These are phyloP conservation scores for Okapia johnstoni DNA, from an alignment of 2,113 vertebrate species.

Conservation along the genomic window DNA sequence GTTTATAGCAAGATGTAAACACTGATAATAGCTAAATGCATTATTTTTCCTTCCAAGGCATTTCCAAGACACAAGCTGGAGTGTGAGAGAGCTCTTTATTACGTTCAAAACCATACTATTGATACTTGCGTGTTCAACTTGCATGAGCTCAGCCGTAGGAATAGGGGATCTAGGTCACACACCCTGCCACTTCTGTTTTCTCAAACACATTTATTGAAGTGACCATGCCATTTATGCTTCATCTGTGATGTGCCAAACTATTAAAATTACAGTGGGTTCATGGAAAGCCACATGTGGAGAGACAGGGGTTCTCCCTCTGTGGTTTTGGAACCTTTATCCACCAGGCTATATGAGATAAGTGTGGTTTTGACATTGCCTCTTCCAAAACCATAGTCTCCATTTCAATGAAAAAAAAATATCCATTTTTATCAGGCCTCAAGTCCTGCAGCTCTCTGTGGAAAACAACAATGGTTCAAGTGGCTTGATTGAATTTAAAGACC, in stretches of 20 bases:
- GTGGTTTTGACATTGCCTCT: slow-evolving; percentile 34
- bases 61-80: slow-evolving; percentile 13
- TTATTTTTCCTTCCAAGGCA: background rate
- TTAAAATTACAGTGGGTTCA: slow-evolving; percentile 13
- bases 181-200: background rate
- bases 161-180: background rate
- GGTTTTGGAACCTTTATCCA: slow-evolving; percentile 6
- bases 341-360: slow-evolving; percentile 34
- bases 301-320: background rate
- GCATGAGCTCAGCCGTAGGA: background rate
- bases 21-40: background rate
- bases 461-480: slow-evolving; percentile 9
- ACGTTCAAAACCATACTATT: background rate
- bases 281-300: slow-evolving; percentile 23
- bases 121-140: background rate
- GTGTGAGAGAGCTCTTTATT: background rate
- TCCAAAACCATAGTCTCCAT: slow-evolving; percentile 48
- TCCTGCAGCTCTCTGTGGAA: slow-evolving; percentile 29
- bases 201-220: background rate
- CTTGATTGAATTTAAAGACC: slow-evolving; percentile 43
- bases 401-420: background rate
- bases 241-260: background rate
- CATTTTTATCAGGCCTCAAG: background rate
- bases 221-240: background rate
- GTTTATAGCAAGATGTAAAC: background rate